Percentiles rank a stretch among this genome's conserved stretches.
Evolutionary conservation across 2,888 invertebrate genomes (phyloP).

Genomic region (Drosophila monieri): DNA sequence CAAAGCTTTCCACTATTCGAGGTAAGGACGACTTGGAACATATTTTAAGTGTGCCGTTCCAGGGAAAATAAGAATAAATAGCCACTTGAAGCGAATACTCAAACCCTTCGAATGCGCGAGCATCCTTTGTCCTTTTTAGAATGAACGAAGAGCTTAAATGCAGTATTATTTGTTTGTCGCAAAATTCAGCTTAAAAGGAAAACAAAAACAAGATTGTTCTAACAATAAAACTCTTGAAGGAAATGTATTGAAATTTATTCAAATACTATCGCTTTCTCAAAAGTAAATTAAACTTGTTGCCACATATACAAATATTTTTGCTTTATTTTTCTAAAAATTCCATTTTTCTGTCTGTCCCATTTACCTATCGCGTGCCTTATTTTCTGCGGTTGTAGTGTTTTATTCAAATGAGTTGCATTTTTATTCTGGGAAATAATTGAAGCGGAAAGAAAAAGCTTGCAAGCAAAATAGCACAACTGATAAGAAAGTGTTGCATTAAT

Average conservation of each 20-base stretch:
- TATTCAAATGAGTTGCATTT: slow-evolving; percentile 42
- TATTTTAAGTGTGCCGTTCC: slow-evolving; percentile 35
- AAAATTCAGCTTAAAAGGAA: slow-evolving; percentile 33
- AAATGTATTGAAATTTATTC: not conserved
- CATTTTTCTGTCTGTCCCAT: slow-evolving; percentile 16
- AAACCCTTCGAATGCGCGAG: slow-evolving; percentile 7
- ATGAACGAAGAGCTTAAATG: slow-evolving; percentile 8
- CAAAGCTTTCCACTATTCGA: slow-evolving; percentile 35
- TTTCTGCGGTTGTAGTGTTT: not conserved
- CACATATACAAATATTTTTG: slow-evolving; percentile 46
- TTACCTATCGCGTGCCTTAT: slow-evolving; percentile 31
- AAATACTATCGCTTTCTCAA: slow-evolving; percentile 45
- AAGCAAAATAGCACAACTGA: slow-evolving; percentile 18
- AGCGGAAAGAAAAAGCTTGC: slow-evolving; percentile 33
- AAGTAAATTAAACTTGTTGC: slow-evolving; percentile 45
- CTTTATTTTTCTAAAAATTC: slow-evolving; percentile 4
- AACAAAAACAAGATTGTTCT: slow-evolving; percentile 25
- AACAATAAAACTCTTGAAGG: not conserved
- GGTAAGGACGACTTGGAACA: slow-evolving; percentile 18
- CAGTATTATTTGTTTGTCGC: slow-evolving; percentile 2
- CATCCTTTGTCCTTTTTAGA: slow-evolving; percentile 12
- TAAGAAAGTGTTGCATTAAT: slow-evolving; percentile 39
- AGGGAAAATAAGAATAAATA: slow-evolving; percentile 63
- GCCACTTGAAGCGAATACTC: slow-evolving; percentile 36
- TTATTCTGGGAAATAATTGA: slow-evolving; percentile 32